Conservation (phyloP, 1,140 invertebrate genomes). For the Drosophila aff. region DNA sequence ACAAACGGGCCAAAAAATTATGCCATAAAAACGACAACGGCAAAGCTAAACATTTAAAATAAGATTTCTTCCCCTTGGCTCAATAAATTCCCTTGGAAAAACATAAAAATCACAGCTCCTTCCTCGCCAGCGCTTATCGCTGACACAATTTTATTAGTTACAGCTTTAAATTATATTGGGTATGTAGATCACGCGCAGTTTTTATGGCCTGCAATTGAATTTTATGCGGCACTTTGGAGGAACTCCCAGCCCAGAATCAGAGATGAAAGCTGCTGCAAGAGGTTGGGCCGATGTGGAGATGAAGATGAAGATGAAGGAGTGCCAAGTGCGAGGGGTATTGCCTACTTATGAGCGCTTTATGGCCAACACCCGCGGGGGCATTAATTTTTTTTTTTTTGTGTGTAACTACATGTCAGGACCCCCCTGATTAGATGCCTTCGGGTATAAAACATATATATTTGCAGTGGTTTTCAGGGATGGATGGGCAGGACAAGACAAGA, state of each 20-base stretch:
- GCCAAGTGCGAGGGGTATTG: conserved; percentile 34
- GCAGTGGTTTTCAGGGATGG: conserved; percentile 23
- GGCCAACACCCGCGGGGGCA: conserved; percentile 35
- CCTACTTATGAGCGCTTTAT: conserved; percentile 66
- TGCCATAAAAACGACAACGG: conserved; percentile 70
- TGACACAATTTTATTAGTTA: conserved; percentile 74
- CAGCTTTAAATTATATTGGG: conserved; percentile 75
- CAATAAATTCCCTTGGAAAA: conserved; percentile 60
- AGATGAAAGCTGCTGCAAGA: neutral
- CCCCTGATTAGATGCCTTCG: conserved; percentile 55
- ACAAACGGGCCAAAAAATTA: conserved; percentile 65
- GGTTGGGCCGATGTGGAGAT: too few species aligned
- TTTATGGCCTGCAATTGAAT: conserved; percentile 78
- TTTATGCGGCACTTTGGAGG: conserved; percentile 49
- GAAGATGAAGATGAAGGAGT: neutral
- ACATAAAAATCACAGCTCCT: conserved; percentile 75
- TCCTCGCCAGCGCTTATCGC: conserved; percentile 54
- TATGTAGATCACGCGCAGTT: conserved; percentile 74
- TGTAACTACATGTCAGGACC: conserved; percentile 5
- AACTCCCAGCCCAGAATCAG: conserved; percentile 1
- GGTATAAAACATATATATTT: conserved; percentile 41
- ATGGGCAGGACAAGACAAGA: conserved; percentile 18
- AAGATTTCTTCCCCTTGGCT: conserved; percentile 46
- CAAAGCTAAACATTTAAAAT: conserved; percentile 73
- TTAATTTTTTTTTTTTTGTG: conserved; percentile 8